Base-by-base conservation (phyloP, 2,888 invertebrate species). In the Aplocera efformata region DNA sequence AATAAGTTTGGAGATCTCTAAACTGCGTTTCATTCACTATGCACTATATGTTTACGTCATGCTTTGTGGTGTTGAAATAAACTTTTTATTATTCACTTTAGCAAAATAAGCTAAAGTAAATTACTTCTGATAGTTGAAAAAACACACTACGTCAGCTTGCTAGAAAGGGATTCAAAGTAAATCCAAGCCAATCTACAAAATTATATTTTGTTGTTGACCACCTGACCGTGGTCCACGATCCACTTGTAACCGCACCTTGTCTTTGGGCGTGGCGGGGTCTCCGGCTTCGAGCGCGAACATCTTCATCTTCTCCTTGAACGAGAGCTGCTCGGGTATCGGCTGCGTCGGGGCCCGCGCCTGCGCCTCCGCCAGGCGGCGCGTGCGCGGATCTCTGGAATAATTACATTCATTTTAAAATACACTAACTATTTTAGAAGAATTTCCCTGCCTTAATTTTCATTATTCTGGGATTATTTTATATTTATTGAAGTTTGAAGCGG, bases 301-400 rank as follows among this genome's bases (percentile, higher is more conserved):
- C 86, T 97, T 97, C 98, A 99, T 99, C 86, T 99, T 99, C 81
- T 99, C 99, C 77, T 97, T 95, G 86, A 99, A 99, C 42, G 96
- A 96, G 48, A 99, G 90, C 66, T 98, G 96, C 74, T 98, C 98
- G 1, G 96, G 96, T 49, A 95, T 91, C 38, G 94, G 91, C 53
- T 90, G 82, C 10, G 94, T 53, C 91, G 92, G 48, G 91, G 91
- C 69, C 35, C 79, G 90, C 58, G 91, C 91, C 59, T 93, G 92
- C 64, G 93, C 92, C 76, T 96, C 95, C 1, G 96, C 96, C 56
- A 97, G 86, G n/a, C 97, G 93, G 42, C 94, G 92, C 61, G 94
- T 90, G 56, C 98, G 91, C 7, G 98, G 98, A 89, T 98, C 98
- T 64, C 97, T 94, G 80, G 17, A 26, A n/a, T 3, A 29, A 13